Evolutionary conservation across 1,140 invertebrate species (phyloP), one percentile per base, ranked within the genome.

Genomic region (Xylocopa sonorina): DNA sequence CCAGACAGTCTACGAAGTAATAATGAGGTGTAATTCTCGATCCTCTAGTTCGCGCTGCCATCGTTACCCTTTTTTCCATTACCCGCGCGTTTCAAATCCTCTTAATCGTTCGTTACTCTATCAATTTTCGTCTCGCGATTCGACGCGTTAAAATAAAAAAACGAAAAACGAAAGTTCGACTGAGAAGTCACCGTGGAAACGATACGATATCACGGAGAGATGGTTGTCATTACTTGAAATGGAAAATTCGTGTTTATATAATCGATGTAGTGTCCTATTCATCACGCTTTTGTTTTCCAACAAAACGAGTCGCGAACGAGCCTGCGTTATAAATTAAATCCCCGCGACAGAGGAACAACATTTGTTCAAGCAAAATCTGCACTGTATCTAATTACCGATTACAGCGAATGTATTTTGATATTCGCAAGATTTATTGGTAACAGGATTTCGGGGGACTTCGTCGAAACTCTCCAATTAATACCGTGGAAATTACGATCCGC

Each of bases 321-420:
- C 41, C 21, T n/a, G 3, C 21, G 32, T 4, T 32, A 32, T 53
- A 63, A 78, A 73, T 73, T 73, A 34, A 72, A 63, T 9, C 6
- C 18, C n/a, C 21, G 14, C 16, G 27, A 27, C 32, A 21, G 43
- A 32, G 50, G 12, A 62, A 41, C 51, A 50, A 27, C 46, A 69
- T 69, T 78, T 60, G 41, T 29, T 48, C 3, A 27, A 29, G 57
- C 43, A 73, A 51, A 27, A 24, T 18, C 21, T 18, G 24, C 18
- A 27, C 16, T 10, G n/a, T 3, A n/a, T 18, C 27, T 24, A 46
- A 72, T 58, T 72, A 43, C 27, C 21, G n/a, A 24, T 41, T 38
- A 41, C 60, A 43, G 2, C 34, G 18, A 64, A n/a, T 7, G 1
- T 12, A 38, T 12, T 16, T 27, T 14, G 14, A 38, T 27, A 34